phyloP scores from a whole-genome alignment of 1,140 invertebrate genomes.

The Drosophila jambulina region DNA sequence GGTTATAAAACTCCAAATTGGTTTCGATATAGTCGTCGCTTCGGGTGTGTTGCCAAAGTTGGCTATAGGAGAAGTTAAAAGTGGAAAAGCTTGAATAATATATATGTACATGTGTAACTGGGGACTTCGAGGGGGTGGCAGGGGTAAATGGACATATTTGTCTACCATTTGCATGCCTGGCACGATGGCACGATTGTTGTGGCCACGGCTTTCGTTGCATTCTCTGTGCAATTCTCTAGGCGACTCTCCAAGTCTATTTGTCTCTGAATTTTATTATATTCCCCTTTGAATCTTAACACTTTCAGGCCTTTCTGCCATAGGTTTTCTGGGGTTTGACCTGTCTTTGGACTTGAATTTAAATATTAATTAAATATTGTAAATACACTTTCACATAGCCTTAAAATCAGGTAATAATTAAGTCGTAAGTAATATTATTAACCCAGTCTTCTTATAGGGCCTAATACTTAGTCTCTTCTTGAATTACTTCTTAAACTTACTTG shows the following conservation, averaged over 20 bases:
- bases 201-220: not conserved
- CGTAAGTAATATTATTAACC: too few relatives aligned
- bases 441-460: too few relatives aligned
- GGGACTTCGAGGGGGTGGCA: not conserved
- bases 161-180: slow-evolving; percentile 45
- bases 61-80: not conserved
- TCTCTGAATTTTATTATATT: not conserved
- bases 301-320: not conserved
- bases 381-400: too few relatives aligned
- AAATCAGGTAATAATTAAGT: too few relatives aligned
- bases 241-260: not conserved
- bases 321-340: too few relatives aligned
- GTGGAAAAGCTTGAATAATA: not conserved
- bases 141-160: slow-evolving; percentile 18
- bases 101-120: not conserved
- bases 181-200: slow-evolving; percentile 48
- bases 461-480: too few relatives aligned
- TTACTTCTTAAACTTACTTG: too few relatives aligned
- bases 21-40: not conserved
- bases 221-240: slow-evolving; percentile 7
- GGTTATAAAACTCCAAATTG: slow-evolving; percentile 24
- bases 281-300: not conserved
- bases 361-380: not conserved
- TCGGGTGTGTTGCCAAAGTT: slow-evolving; percentile 11
- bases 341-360: not conserved